Evolutionary conservation across 35 echinoderm and acorn worm genomes (phyloP).

Genomic region (Ophioderma brevispina): DNA sequence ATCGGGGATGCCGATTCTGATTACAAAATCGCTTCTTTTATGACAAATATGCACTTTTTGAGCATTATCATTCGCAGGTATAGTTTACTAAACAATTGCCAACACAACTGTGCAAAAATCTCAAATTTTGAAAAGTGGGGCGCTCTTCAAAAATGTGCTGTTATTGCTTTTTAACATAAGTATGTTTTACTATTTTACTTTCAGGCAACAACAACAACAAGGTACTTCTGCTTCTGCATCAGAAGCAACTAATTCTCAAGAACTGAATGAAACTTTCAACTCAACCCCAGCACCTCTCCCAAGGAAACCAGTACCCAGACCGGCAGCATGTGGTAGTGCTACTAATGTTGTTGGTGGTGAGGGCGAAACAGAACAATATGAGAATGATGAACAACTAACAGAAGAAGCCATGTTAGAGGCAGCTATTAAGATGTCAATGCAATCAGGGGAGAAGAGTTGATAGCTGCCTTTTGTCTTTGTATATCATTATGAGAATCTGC

Average conservation of each 20-base stretch:
- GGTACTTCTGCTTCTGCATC: background rate
- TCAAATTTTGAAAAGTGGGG: too few species aligned
- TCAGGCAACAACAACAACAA: background rate
- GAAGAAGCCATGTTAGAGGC: slow-evolving; percentile 83
- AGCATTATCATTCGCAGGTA: too few species aligned
- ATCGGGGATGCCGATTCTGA: too few species aligned
- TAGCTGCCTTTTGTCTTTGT: too few species aligned
- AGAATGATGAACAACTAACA: slow-evolving; percentile 54
- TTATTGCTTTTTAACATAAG: too few species aligned
- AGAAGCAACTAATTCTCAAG: background rate
- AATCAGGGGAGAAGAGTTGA: slow-evolving; percentile 10
- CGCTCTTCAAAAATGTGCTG: too few species aligned
- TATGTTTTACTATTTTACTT: too few species aligned
- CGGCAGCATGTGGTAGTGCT: background rate
- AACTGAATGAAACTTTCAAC: background rate
- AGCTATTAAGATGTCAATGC: slow-evolving; percentile 87
- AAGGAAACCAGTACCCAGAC: background rate
- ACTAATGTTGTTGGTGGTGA: background rate
- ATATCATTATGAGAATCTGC: too few species aligned
- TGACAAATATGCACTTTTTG: too few species aligned
- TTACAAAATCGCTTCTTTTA: too few species aligned
- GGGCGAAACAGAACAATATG: background rate
- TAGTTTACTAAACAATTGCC: too few species aligned
- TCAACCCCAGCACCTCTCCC: background rate
- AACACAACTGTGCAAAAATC: too few species aligned